Conservation (phyloP, 2,113 vertebrate genomes). For the Sialia sialis region DNA sequence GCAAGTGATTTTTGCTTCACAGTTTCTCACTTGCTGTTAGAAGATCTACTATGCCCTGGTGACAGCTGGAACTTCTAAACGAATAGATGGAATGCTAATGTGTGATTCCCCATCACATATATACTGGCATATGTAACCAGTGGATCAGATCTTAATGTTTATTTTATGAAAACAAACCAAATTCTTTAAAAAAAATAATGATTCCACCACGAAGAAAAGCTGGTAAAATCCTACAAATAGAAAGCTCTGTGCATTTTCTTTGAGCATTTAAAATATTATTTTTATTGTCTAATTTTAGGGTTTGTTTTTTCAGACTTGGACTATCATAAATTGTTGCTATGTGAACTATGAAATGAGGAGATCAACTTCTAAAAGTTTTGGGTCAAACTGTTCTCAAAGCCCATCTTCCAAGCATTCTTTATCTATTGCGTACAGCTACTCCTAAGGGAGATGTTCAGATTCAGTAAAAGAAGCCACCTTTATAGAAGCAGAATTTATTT, state of each 20-base stretch:
- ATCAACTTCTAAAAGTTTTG: not conserved
- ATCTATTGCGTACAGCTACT: not conserved
- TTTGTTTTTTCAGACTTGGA: not conserved
- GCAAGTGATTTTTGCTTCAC: slow-evolving; percentile 11
- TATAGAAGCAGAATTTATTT: not conserved
- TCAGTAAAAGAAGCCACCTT: not conserved
- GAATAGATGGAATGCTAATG: not conserved
- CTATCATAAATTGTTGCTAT: not conserved
- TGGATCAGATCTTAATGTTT: not conserved
- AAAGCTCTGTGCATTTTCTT: not conserved
- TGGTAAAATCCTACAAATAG: not conserved
- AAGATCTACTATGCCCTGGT: not conserved
- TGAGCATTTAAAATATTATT: not conserved
- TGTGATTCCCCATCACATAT: not conserved
- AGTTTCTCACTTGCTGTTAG: slow-evolving; percentile 4
- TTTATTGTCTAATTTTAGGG: not conserved
- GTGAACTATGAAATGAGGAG: not conserved
- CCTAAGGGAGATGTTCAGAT: not conserved
- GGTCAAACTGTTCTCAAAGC: not conserved
- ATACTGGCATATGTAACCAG: not conserved
- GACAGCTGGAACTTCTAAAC: not conserved
- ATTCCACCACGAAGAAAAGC: not conserved
- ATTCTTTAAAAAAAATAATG: not conserved
- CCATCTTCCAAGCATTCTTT: not conserved
- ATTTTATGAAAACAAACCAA: not conserved